Conservation (phyloP, 2,113 vertebrate genomes). For the Oriolus oriolus region DNA sequence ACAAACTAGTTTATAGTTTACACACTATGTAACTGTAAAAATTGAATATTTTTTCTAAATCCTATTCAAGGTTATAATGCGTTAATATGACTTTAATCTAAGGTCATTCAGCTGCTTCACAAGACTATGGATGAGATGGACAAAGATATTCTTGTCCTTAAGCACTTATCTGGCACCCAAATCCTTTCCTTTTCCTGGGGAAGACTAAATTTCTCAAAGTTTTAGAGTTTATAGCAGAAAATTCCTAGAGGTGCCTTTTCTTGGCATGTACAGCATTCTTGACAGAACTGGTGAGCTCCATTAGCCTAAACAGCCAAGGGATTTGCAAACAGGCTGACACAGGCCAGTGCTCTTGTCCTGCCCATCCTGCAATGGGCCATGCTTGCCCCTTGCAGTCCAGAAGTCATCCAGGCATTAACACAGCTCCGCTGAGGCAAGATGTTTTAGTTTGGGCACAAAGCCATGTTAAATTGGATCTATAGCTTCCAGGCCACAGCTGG, state of each 20-base stretch:
- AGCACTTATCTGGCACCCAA: neutral
- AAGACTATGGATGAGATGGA: neutral
- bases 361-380: neutral
- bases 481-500: conserved; percentile 5
- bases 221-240: neutral
- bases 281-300: neutral
- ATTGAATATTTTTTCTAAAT: neutral
- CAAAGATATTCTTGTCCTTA: neutral
- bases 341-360: neutral
- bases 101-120: neutral
- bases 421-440: neutral
- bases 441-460: neutral
- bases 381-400: neutral
- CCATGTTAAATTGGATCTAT: neutral
- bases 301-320: neutral
- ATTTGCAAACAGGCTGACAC: neutral
- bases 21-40: neutral
- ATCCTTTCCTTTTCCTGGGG: neutral
- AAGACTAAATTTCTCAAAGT: neutral
- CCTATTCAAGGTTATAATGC: neutral
- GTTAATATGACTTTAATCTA: neutral
- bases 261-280: neutral
- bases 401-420: neutral
- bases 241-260: neutral
- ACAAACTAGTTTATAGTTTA: neutral